Base-by-base conservation (phyloP, 2,113 vertebrate genomes). In the Salvelinus fontinalis region DNA sequence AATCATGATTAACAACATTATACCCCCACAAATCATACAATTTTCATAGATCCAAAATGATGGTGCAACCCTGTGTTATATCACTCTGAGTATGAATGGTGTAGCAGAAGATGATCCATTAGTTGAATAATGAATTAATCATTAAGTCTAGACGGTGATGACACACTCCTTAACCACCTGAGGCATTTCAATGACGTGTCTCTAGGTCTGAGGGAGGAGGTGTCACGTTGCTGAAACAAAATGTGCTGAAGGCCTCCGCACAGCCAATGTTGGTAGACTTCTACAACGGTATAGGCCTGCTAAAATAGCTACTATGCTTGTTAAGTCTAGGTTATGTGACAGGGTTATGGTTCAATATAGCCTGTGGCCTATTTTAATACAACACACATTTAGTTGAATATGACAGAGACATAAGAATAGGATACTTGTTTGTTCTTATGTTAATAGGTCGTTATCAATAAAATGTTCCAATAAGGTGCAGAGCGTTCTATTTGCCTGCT, bases 1-100 rank as follows among this genome's bases (percentile, higher is more conserved):
- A 34, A 34, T 34, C 31, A 34, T 6, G 31, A 3, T 1, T 34
- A 34, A 34, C 31, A 34, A 60, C 31, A 60, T 8, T 22, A 60
- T 16, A 16, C 4, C 1, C 51, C n/a, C 59, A 2, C 1, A 62
- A 57, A 62, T 9, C n/a, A 2, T 89, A 81, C 87, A 86, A 80
- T 84, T 82, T 79, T 80, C 78, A 84, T 86, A 82, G 85, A 85
- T 86, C 77, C 79, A 79, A 84, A 87, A 91, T 85, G 87, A 85
- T 76, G 48, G 81, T 79, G 80, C 79, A 79, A 75, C 80, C 76
- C 70, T 62, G 66, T 86, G 83, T 79, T 74, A 81, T 69, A 67
- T 80, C 73, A 69, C 70, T 60, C 7, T 8, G 75, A 72, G 71
- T 81, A 75, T 73, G 76, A 84, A 80, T 54, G 79, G 66, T 75